Evolutionary conservation across 2,888 invertebrate species (phyloP).

Genomic region (Drosophila mercatorum): DNA sequence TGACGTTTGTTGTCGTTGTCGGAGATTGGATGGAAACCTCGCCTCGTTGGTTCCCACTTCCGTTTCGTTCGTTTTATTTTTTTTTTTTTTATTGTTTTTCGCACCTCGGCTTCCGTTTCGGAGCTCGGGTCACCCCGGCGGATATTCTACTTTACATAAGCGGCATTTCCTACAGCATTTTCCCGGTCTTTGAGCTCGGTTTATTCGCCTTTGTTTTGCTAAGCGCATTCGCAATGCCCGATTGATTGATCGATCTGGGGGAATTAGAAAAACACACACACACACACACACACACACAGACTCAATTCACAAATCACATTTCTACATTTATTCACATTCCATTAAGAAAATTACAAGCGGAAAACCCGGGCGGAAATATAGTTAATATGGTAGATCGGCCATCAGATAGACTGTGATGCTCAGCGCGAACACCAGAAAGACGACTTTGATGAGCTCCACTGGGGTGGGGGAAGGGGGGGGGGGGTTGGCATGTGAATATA

Average conservation of each 20-base stretch:
- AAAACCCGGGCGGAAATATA: conserved; percentile 7
- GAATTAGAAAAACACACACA: neutral
- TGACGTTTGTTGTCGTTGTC: conserved; percentile 22
- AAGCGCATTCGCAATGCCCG: conserved; percentile 36
- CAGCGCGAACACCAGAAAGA: neutral
- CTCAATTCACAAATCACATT: conserved; percentile 8
- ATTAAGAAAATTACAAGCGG: conserved; percentile 8
- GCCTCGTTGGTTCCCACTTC: conserved; percentile 62
- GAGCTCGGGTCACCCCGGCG: conserved; percentile 58
- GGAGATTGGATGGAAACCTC: conserved; percentile 52
- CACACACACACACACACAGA: neutral
- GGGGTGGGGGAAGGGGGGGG: neutral
- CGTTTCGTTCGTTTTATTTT: conserved; percentile 41
- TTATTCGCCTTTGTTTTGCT: conserved; percentile 64
- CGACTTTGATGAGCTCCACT: neutral
- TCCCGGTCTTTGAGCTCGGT: conserved; percentile 56
- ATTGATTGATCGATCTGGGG: conserved; percentile 27
- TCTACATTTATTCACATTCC: conserved; percentile 5
- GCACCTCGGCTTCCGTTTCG: conserved; percentile 59
- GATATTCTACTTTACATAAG: conserved; percentile 83
- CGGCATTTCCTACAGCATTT: conserved; percentile 72
- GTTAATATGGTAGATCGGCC: neutral
- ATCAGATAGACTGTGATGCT: neutral
- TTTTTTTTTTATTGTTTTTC: conserved; percentile 65
- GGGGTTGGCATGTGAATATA: neutral